A percentile compares a stretch with the other conserved stretches of the same genome.
Conservation (phyloP, 2,888 invertebrate species). For the Drosophila anomalata region DNA sequence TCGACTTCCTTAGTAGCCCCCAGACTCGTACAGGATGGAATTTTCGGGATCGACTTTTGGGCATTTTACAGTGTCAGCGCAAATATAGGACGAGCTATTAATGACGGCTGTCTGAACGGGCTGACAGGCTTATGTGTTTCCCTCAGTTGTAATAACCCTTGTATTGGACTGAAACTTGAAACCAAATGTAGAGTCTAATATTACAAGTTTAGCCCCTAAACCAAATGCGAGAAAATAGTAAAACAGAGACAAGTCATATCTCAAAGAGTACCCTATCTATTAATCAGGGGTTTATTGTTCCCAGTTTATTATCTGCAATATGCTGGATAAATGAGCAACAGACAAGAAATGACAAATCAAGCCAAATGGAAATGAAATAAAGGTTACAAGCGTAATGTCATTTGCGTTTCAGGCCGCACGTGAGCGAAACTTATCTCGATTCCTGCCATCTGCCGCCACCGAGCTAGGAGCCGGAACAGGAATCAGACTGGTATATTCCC, state of each 20-base stretch:
- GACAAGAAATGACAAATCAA: conserved; percentile 47
- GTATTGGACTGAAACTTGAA: not conserved
- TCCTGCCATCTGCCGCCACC: conserved; percentile 45
- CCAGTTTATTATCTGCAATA: not conserved
- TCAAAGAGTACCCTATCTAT: not conserved
- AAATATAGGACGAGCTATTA: conserved; percentile 65
- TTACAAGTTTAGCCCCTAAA: not conserved
- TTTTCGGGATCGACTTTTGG: conserved; percentile 32
- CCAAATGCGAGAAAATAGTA: conserved; percentile 8
- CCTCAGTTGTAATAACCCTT: not conserved
- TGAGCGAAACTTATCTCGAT: conserved; percentile 64
- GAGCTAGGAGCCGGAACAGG: conserved; percentile 40
- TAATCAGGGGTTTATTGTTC: not conserved
- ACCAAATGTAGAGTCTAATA: not conserved
- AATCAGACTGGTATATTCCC: conserved; percentile 21
- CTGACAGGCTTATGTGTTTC: conserved; percentile 9
- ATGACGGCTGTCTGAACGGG: conserved; percentile 48
- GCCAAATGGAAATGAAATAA: conserved; percentile 51
- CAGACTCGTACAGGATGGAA: conserved; percentile 48
- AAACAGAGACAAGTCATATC: not conserved
- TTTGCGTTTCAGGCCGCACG: conserved; percentile 55
- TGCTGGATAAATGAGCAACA: conserved; percentile 25
- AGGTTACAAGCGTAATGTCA: conserved; percentile 53
- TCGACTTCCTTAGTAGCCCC: conserved; percentile 50
- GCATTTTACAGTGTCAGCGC: conserved; percentile 64